Evolutionary conservation across 2,888 invertebrate genomes (phyloP).

Genomic region (Yponomeuta plumbellus): DNA sequence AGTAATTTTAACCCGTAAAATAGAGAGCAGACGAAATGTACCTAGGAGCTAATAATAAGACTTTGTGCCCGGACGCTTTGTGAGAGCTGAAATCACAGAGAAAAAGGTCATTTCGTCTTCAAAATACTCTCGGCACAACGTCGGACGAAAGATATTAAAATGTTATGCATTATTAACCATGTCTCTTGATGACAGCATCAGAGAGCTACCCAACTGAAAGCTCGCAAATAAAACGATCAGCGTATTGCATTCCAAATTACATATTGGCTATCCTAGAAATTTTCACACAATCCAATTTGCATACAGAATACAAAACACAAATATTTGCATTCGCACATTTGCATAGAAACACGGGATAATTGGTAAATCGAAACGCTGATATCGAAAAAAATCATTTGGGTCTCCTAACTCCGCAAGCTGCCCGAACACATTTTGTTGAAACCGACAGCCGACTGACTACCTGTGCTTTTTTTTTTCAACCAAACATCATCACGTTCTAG

Average conservation of each 20-base stretch:
- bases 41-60: not conserved
- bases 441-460: slow-evolving; percentile 64
- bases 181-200: not conserved
- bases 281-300: slow-evolving; percentile 13
- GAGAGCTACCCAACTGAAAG: not conserved
- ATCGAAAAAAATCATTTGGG: slow-evolving; percentile 18
- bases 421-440: slow-evolving; percentile 10
- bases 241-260: not conserved
- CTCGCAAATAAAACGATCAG: not conserved
- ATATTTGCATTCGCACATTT: slow-evolving; percentile 12
- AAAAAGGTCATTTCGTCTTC: not conserved
- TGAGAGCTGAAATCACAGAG: not conserved
- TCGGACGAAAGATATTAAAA: not conserved
- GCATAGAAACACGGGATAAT: slow-evolving; percentile 12
- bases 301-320: slow-evolving; percentile 12
- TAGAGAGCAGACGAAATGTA: not conserved
- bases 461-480: slow-evolving; percentile 56
- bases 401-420: slow-evolving; percentile 24
- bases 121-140: not conserved
- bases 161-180: not conserved
- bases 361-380: not conserved
- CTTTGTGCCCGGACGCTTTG: not conserved
- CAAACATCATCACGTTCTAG: slow-evolving; percentile 32
- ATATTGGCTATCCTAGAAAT: not conserved
- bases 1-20: not conserved